These are phyloP conservation scores for Dromas ardeola DNA, from an alignment of 2,113 vertebrate genomes.

Conservation along the genomic window DNA sequence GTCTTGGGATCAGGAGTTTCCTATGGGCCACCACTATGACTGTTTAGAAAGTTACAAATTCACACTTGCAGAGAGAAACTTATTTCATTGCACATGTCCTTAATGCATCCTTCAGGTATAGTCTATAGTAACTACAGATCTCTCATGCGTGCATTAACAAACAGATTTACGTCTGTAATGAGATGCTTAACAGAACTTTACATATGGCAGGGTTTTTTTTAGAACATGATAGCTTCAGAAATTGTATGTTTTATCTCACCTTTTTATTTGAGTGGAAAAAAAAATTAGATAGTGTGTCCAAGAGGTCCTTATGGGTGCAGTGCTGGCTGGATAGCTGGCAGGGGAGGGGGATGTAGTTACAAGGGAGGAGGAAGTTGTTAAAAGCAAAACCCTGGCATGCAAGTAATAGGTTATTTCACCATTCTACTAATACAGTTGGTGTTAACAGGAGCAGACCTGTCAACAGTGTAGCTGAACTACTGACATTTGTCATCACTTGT, in stretches of 20 bases:
- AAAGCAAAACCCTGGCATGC: background rate
- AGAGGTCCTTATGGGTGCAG: background rate
- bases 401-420: background rate
- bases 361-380: background rate
- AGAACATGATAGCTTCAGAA: background rate
- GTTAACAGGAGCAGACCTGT: constrained; percentile 26
- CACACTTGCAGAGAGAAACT: background rate
- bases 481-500: constrained; percentile 44
- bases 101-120: background rate
- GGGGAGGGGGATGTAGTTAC: background rate
- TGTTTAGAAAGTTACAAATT: background rate
- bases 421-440: background rate
- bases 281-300: background rate
- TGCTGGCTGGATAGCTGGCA: background rate
- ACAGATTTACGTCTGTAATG: background rate
- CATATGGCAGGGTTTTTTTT: rapidly evolving
- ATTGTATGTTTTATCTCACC: background rate
- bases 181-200: background rate
- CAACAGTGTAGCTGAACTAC: background rate
- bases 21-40: no score
- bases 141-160: background rate
- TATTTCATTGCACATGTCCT: background rate
- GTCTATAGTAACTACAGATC: background rate
- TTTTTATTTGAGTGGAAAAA: background rate
- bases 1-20: background rate